A percentile compares a stretch with the other conserved stretches of the same genome.
These are phyloP conservation scores for Leucosticte australis DNA, from an alignment of 2,113 vertebrate species.

Conservation along the genomic window DNA sequence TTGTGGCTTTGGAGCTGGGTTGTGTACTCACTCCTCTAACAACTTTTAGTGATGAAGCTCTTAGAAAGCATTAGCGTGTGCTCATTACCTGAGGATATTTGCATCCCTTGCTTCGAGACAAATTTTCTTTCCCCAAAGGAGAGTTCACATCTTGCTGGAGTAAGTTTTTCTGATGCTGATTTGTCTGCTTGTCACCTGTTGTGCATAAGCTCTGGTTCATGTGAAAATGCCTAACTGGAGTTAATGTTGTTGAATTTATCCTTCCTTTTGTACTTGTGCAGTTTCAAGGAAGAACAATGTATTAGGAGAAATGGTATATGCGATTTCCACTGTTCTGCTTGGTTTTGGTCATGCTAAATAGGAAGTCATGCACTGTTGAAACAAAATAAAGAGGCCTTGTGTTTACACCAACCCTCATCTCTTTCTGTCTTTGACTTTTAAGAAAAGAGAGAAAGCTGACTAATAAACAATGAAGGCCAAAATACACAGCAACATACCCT, in stretches of 20 bases:
- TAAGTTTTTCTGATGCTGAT: not conserved
- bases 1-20: not conserved
- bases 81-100: not conserved
- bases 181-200: not conserved
- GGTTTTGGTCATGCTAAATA: slow-evolving; percentile 54
- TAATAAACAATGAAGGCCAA: not conserved
- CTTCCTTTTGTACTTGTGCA: not conserved
- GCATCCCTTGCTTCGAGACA: not conserved
- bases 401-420: slow-evolving; percentile 26
- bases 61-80: not conserved
- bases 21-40: not conserved
- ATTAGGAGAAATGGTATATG: not conserved
- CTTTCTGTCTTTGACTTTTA: not conserved
- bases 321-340: slow-evolving; percentile 56
- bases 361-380: slow-evolving; percentile 44
- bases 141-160: not conserved
- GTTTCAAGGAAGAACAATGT: not conserved
- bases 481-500: not conserved
- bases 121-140: not conserved
- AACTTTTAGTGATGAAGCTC: not conserved
- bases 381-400: slow-evolving; percentile 73
- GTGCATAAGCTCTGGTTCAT: not conserved
- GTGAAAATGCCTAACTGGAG: slow-evolving; percentile 17
- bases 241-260: slow-evolving; percentile 31
- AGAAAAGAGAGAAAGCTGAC: not conserved